phyloP scores from a whole-genome alignment of 2,797 vertebrate species.

The Hemitrygon akajei region DNA sequence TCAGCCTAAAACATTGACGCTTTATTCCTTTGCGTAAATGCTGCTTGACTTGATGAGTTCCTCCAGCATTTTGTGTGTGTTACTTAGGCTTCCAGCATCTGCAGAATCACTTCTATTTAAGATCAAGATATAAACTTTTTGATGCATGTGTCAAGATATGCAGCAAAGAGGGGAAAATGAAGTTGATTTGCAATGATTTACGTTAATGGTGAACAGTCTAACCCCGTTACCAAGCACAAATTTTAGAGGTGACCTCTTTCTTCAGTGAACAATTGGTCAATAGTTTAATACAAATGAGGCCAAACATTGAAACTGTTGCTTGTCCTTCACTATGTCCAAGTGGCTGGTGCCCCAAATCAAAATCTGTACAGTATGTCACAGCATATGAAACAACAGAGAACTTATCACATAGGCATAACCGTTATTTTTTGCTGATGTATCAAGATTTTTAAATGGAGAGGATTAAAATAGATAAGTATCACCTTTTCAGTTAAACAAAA shows the following conservation, averaged over 20 bases:
- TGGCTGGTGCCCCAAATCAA: neutral
- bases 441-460: neutral
- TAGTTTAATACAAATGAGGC: neutral
- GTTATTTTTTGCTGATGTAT: neutral
- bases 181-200: neutral
- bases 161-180: neutral
- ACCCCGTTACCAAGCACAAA: neutral
- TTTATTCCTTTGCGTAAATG: too few relatives aligned
- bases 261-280: neutral
- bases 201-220: neutral
- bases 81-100: too few relatives aligned
- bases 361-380: neutral
- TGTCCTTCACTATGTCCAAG: neutral
- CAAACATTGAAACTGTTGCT: neutral
- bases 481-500: neutral
- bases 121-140: neutral
- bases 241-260: neutral
- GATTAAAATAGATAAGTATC: neutral
- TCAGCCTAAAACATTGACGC: too few relatives aligned
- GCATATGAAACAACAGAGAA: neutral
- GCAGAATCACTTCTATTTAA: too few relatives aligned
- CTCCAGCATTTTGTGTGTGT: too few relatives aligned
- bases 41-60: too few relatives aligned
- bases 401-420: neutral
- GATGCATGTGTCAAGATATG: neutral